Evolutionary conservation across 2,113 vertebrate species (phyloP), one percentile per base, ranked within the genome.

Genomic region (Ophiodon elongatus): DNA sequence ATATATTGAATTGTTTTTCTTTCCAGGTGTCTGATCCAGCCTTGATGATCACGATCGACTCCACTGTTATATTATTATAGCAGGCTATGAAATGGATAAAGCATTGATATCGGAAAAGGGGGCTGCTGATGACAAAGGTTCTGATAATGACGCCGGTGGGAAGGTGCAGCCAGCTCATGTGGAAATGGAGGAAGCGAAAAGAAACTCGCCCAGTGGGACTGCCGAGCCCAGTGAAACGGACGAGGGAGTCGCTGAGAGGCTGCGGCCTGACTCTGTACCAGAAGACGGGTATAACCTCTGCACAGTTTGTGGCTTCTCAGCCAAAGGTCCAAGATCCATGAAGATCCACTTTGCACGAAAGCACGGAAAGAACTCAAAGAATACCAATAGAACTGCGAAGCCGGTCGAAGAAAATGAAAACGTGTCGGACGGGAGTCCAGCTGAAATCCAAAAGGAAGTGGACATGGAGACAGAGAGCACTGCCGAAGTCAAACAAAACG

Each of bases 341-440:
- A 96, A 96, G 91, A 95, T 93, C 86, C 95, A 95, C 50, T 62
- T 68, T 23, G 93, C 93, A 80, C 92, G 87, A 65, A 95, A 94
- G 68, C 88, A 95, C 66, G 77, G 82, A 9, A 91, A 88, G 37
- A 87, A 25, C 17, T 59, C 37, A 19, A 88, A 80, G 67, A 62
- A 70, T 19, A 56, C 41, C 4, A 74, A 47, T 3, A 83, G 0
- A 89, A 89, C 83, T 23, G 11, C 37, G 47, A 60, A 64, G 17
- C 41, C 56, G 50, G 10, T 39, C 17, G 84, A 63, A 15, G 63
- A 85, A 47, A 80, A 47, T 29, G 67, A 74, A 76, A 75, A 43
- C 56, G 65, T 63, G 41, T 33, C 50, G 39, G 78, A 82, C 17
- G 13, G 17, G 19, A 90, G 75, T 71, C 63, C 82, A 33, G 74